Conservation (phyloP, 1,140 invertebrate species). For the Drosophila navojoa region DNA sequence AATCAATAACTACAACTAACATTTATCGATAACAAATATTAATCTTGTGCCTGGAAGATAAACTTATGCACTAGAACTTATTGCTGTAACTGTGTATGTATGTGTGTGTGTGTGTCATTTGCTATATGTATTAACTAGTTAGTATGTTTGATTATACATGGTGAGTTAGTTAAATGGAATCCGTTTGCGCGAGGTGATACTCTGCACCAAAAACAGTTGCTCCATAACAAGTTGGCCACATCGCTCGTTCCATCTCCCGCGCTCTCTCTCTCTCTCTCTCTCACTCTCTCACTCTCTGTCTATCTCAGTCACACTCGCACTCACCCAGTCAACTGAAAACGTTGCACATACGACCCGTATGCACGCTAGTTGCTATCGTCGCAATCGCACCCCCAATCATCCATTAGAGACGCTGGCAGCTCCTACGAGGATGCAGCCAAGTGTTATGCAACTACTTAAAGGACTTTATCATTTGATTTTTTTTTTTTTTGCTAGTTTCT, state of each 20-base stretch:
- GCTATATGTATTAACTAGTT: slow-evolving; percentile 18
- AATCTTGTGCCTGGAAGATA: slow-evolving; percentile 24
- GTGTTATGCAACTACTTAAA: slow-evolving; percentile 81
- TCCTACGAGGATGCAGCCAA: slow-evolving; percentile 65
- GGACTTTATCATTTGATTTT: slow-evolving; percentile 76
- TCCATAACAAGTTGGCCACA: slow-evolving; percentile 68
- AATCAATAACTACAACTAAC: slow-evolving; percentile 59
- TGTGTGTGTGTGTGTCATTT: slow-evolving; percentile 24
- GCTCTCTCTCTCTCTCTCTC: background rate
- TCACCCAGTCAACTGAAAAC: slow-evolving; percentile 69
- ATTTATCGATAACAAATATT: slow-evolving; percentile 37
- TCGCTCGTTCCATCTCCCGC: slow-evolving; percentile 27
- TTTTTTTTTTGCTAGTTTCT: slow-evolving; percentile 39
- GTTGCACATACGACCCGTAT: slow-evolving; percentile 77
- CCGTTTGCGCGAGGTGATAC: slow-evolving; percentile 13
- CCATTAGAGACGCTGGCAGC: slow-evolving; percentile 5
- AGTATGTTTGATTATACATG: slow-evolving; percentile 43
- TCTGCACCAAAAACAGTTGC: slow-evolving; percentile 55
- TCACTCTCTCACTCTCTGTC: background rate
- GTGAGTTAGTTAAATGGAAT: slow-evolving; percentile 62
- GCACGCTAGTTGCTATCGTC: slow-evolving; percentile 72
- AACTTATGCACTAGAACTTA: slow-evolving; percentile 70
- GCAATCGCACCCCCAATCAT: slow-evolving; percentile 27
- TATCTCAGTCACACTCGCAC: slow-evolving; percentile 30
- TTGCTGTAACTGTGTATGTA: background rate